Conservation (phyloP, 2,888 invertebrate genomes). For the Phania funesta region DNA sequence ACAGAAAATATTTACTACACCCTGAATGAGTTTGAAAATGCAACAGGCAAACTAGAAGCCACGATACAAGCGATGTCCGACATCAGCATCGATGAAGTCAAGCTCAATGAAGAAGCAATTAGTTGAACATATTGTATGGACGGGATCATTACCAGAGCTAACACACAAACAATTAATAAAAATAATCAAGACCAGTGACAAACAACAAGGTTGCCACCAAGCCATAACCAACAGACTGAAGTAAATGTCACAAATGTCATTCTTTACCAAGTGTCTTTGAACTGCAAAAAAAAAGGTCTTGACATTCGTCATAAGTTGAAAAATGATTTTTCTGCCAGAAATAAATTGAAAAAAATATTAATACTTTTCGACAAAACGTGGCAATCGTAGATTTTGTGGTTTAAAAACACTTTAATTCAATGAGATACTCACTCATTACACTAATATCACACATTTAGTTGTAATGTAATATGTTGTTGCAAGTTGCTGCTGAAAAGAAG, state of each 20-base stretch:
- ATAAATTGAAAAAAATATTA: constrained; percentile 7
- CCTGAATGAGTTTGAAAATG: not conserved
- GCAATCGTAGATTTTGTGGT: not conserved
- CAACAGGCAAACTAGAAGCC: not conserved
- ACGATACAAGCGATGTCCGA: constrained; percentile 1
- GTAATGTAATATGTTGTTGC: not conserved
- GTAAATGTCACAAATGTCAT: constrained; percentile 36
- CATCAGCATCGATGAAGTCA: constrained; percentile 24
- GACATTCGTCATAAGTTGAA: not conserved
- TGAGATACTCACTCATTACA: not conserved
- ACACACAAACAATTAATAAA: not conserved
- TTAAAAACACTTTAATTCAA: constrained; percentile 19
- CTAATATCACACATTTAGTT: too few relatives aligned
- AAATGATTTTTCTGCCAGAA: not conserved
- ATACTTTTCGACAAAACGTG: not conserved
- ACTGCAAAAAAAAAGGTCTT: constrained; percentile 11
- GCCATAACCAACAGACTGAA: not conserved
- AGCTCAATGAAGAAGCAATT: constrained; percentile 54
- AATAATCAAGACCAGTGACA: not conserved
- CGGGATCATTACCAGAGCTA: constrained; percentile 24
- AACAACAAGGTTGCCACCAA: constrained; percentile 51
- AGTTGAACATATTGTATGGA: constrained; percentile 39
- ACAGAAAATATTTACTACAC: not conserved
- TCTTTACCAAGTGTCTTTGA: constrained; percentile 40
- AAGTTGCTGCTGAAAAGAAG: too few relatives aligned